Evolutionary conservation across 2,113 vertebrate species (phyloP).

Genomic region (Macaca fascicularis): DNA sequence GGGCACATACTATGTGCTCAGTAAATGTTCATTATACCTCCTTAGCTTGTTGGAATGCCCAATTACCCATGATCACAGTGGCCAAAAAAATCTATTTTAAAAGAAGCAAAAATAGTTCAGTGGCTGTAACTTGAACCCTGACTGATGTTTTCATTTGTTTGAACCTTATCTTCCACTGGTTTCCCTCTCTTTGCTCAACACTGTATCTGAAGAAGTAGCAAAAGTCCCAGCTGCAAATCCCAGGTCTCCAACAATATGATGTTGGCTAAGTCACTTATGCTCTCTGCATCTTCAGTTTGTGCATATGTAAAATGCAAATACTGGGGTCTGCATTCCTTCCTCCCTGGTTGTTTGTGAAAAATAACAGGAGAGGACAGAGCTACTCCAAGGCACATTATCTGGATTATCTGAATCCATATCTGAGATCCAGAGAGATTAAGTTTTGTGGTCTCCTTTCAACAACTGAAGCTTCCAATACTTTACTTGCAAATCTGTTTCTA

Average conservation of each 20-base stretch:
- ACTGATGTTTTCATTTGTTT: conserved; percentile 28
- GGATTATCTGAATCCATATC: not conserved
- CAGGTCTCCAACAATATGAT: not conserved
- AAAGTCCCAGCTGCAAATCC: not conserved
- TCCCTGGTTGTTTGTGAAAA: not conserved
- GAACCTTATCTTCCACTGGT: not conserved
- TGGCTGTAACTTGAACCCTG: not conserved
- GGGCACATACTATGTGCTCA: not conserved
- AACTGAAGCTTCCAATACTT: not conserved
- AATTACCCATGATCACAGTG: conserved; percentile 6
- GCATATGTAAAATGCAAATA: not conserved
- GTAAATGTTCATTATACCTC: conserved; percentile 24
- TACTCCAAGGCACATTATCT: not conserved
- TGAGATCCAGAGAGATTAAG: not conserved
- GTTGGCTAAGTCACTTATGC: not conserved
- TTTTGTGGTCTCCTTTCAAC: conserved; percentile 38
- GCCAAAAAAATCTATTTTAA: not conserved
- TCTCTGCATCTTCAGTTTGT: not conserved
- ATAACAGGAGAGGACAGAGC: not conserved
- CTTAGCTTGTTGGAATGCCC: not conserved
- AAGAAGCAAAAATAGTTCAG: conserved; percentile 23
- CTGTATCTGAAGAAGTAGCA: not conserved
- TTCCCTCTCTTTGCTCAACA: not conserved
- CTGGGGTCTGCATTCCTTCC: not conserved
- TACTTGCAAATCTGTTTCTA: conserved; percentile 22